Evolutionary conservation across 2,888 invertebrate genomes (phyloP), one percentile per base, ranked within the genome.

Genomic region (Agrilus cyanescens): DNA sequence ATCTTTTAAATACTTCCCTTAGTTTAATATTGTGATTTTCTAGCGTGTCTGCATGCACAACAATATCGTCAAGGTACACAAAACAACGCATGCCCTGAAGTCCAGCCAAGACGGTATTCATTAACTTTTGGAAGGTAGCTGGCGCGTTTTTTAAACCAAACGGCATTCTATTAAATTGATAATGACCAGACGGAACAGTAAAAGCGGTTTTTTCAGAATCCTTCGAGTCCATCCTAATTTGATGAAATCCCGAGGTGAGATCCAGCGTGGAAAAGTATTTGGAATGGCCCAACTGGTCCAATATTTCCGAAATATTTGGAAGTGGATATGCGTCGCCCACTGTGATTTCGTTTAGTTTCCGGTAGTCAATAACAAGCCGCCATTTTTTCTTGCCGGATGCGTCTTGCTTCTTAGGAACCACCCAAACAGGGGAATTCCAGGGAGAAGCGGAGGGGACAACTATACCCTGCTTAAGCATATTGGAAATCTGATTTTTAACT

Each of bases 21-120:
- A 58, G 35, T 20, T 46, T 46, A 42, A 46, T 40, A 6, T 50
- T 51, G 25, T 60, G 59, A 12, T 52, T 48, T 13, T 50, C 41
- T 5, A 61, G 16, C 4, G 41, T 47, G 16, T 49, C 46, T 1
- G 51, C 55, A 40, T 50, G 34, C 32, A 62, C 53, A 1, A 63
- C 53, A 6, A 62, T 55, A 44, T 65, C 61, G 38, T 65, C 62
- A 10, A 63, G 35, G 41, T 62, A 66, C 0, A 62, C 58, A 18
- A 65, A 55, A 41, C 58, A 57, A 7, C 43, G 38, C 4, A 35
- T 44, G 34, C 53, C 51, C 50, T 55, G 52, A 1, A 60, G 30
- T 7, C 58, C 57, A 1, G 45, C 13, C 16, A 61, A 43, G 6
- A 59, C 53, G 2, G 32, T 48, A 37, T 60, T 53, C 58, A 61